phyloP scores from a whole-genome alignment of 1,140 invertebrate genomes.

The Delia radicum region DNA sequence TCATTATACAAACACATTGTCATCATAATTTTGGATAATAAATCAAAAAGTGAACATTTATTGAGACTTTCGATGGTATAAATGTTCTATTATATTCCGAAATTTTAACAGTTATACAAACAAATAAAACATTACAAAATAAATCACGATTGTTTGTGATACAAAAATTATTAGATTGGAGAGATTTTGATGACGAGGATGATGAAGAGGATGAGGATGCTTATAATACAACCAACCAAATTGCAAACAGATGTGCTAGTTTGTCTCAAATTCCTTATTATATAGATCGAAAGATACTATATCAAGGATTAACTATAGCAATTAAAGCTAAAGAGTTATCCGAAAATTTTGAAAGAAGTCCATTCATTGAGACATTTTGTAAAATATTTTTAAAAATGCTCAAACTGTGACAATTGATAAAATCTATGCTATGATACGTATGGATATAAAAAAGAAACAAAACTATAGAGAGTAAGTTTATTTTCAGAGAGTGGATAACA shows the following conservation, averaged over 20 bases:
- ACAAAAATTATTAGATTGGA: neutral
- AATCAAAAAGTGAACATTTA: neutral
- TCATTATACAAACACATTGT: neutral
- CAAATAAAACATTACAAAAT: neutral
- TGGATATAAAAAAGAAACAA: neutral
- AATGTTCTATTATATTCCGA: neutral
- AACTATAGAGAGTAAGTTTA: neutral
- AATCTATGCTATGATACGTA: neutral
- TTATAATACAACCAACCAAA: too few relatives aligned
- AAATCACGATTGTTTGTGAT: neutral
- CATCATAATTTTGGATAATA: slow-evolving; percentile 14
- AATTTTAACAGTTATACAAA: neutral
- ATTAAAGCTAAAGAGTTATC: neutral
- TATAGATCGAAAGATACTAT: neutral
- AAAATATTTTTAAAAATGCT: neutral
- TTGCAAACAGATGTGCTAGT: too few relatives aligned
- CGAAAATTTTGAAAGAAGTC: neutral
- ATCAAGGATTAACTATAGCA: neutral
- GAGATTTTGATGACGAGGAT: neutral
- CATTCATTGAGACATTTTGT: slow-evolving; percentile 6
- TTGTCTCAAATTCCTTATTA: too few relatives aligned
- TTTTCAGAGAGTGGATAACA: too few relatives aligned
- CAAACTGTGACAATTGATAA: neutral
- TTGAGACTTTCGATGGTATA: neutral
- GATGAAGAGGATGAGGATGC: neutral